These are phyloP conservation scores for Hyles vespertilio DNA, from an alignment of 1,140 invertebrate genomes.

Conservation along the genomic window DNA sequence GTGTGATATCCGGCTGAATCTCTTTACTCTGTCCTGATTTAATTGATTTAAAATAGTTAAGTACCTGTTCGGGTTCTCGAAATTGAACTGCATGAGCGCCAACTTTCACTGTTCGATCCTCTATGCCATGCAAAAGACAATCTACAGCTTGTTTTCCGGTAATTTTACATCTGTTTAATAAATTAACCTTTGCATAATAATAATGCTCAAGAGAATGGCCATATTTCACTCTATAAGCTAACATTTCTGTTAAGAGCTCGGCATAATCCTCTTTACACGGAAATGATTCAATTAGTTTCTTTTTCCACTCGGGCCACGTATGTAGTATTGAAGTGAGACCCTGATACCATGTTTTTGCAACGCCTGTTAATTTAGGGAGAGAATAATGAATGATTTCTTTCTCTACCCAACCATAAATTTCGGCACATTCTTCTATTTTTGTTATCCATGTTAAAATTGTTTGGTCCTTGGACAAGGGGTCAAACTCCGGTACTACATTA, in stretches of 20 bases:
- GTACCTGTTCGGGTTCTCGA: constrained; percentile 16
- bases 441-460: constrained; percentile 24
- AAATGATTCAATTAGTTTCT: constrained; percentile 37
- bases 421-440: constrained; percentile 36
- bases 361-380: constrained; percentile 35
- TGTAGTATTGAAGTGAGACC: constrained; percentile 30
- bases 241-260: constrained; percentile 32
- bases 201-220: constrained; percentile 23
- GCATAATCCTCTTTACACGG: constrained; percentile 29
- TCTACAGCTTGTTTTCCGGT: constrained; percentile 18
- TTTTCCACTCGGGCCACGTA: constrained; percentile 49
- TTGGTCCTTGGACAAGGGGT: constrained; percentile 25
- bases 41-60: constrained; percentile 19
- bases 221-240: constrained; percentile 18
- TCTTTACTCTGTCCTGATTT: constrained; percentile 3
- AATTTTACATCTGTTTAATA: constrained; percentile 25
- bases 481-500: constrained; percentile 25
- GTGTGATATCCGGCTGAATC: too few relatives aligned
- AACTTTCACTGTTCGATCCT: constrained; percentile 15
- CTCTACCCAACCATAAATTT: constrained; percentile 14
- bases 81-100: constrained; percentile 23
- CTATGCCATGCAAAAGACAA: constrained; percentile 23
- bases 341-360: constrained; percentile 44
- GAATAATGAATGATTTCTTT: constrained; percentile 21
- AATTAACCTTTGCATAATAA: constrained; percentile 27